Evolutionary conservation across 1,140 invertebrate species (phyloP).

Genomic region (Penaeus chinensis): DNA sequence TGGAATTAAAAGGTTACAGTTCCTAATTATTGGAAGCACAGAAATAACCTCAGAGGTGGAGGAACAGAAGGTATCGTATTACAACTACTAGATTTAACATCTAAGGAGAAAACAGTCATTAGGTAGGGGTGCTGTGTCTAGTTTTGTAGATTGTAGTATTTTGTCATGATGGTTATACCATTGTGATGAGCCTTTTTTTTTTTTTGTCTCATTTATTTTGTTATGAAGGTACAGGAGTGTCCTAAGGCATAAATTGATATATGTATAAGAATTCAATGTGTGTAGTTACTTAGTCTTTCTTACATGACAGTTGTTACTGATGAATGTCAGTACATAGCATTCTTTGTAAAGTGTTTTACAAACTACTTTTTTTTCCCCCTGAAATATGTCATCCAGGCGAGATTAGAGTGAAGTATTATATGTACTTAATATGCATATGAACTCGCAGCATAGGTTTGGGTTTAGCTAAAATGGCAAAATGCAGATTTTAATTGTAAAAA

Average conservation of each 20-base stretch:
- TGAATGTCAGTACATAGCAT: slow-evolving; percentile 8
- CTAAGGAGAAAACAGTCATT: slow-evolving; percentile 42
- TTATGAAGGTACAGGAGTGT: slow-evolving; percentile 40
- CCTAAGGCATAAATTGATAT: slow-evolving; percentile 37
- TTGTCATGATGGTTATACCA: slow-evolving; percentile 37
- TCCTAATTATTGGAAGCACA: slow-evolving; percentile 13
- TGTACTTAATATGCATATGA: too few species aligned
- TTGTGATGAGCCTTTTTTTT: slow-evolving; percentile 41
- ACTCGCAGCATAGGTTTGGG: too few species aligned
- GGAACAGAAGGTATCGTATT: neutral
- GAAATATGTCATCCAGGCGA: too few species aligned
- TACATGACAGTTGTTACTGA: slow-evolving; percentile 37
- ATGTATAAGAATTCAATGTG: slow-evolving; percentile 38
- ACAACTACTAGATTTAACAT: slow-evolving; percentile 38
- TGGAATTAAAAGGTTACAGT: too few species aligned
- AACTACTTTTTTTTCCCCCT: too few species aligned
- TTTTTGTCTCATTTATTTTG: slow-evolving; percentile 33
- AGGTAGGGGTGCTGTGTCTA: slow-evolving; percentile 55
- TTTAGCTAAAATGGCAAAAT: too few species aligned
- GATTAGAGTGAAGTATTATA: too few species aligned
- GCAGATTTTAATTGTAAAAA: too few species aligned
- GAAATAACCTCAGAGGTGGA: slow-evolving; percentile 13
- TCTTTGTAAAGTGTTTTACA: neutral
- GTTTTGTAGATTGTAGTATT: slow-evolving; percentile 12
- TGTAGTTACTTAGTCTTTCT: slow-evolving; percentile 55